Percentiles rank a stretch among this genome's conserved stretches.
Evolutionary conservation across 2,113 vertebrate genomes (phyloP).

Genomic region (Semnornis frantzii): DNA sequence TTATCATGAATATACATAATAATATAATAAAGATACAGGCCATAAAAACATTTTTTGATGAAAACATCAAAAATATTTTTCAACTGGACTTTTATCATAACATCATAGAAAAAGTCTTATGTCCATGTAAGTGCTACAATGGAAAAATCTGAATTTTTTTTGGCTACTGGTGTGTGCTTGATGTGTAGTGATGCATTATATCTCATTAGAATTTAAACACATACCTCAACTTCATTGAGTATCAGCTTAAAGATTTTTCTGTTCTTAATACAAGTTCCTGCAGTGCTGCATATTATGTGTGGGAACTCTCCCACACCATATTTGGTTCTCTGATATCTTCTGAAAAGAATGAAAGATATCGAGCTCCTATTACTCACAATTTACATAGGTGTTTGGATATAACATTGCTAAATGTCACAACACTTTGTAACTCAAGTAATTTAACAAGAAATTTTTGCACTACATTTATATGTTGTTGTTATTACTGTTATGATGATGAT

Average conservation of each 20-base stretch:
- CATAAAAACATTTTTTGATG: not conserved
- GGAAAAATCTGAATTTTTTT: not conserved
- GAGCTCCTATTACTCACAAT: not conserved
- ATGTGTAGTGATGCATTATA: not conserved
- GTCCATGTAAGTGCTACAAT: not conserved
- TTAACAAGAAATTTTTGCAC: not conserved
- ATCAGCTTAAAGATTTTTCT: not conserved
- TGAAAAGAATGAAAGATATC: not conserved
- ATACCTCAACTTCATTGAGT: not conserved
- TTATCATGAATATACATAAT: not conserved
- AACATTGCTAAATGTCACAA: not conserved
- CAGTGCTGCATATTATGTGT: not conserved
- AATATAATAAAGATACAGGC: not conserved
- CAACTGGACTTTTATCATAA: not conserved
- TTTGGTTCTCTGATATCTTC: not conserved
- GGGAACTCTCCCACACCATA: not conserved
- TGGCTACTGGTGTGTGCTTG: not conserved
- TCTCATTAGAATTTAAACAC: not conserved
- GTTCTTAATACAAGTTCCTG: not conserved
- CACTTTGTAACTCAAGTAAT: not conserved
- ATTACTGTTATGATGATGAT: too few species aligned
- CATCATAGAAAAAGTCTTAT: not conserved
- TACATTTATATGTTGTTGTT: too few species aligned
- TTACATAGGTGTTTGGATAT: not conserved
- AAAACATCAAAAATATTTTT: not conserved